Conservation (phyloP, 2,113 vertebrate species). For the Seriola quinqueradiata region DNA sequence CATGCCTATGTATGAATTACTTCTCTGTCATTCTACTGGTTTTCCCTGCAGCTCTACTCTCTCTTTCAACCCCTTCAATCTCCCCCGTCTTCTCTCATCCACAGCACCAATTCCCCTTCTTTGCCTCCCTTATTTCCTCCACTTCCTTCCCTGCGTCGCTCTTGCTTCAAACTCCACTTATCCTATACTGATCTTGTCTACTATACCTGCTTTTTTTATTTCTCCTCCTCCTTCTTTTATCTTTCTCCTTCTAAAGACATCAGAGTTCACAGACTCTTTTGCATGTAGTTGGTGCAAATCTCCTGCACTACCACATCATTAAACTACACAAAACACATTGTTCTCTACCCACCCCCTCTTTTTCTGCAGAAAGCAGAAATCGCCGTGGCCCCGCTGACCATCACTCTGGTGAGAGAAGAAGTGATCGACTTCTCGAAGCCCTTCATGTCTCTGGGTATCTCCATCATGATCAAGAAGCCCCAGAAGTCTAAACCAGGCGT, state of each 20-base stretch:
- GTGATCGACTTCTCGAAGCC: slow-evolving; percentile 99
- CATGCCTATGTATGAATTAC: slow-evolving; percentile 64
- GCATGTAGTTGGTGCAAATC: no score
- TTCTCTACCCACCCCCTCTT: background rate
- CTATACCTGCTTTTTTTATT: background rate
- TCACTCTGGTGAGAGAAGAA: slow-evolving; percentile 98
- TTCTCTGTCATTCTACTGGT: slow-evolving; percentile 27
- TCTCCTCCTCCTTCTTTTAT: background rate
- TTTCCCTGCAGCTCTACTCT: slow-evolving; percentile 13
- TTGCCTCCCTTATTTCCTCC: background rate
- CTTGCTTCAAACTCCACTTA: slow-evolving; percentile 4
- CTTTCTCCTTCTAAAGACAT: background rate
- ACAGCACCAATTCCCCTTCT: slow-evolving; percentile 12
- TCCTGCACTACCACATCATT: background rate
- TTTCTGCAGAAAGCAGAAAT: slow-evolving; percentile 96
- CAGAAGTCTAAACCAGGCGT: slow-evolving; percentile 99
- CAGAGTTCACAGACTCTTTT: background rate
- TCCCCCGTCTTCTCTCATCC: background rate
- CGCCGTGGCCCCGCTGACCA: slow-evolving; percentile 97
- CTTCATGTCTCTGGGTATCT: slow-evolving; percentile 99
- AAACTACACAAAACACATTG: background rate
- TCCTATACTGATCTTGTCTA: slow-evolving; percentile 10
- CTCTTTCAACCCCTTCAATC: slow-evolving; percentile 25
- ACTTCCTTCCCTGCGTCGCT: slow-evolving; percentile 7
- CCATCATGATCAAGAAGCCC: slow-evolving; percentile 99